Evolutionary conservation across 1,140 invertebrate species (phyloP), one percentile per base, ranked within the genome.

Genomic region (Bradysia coprophila): DNA sequence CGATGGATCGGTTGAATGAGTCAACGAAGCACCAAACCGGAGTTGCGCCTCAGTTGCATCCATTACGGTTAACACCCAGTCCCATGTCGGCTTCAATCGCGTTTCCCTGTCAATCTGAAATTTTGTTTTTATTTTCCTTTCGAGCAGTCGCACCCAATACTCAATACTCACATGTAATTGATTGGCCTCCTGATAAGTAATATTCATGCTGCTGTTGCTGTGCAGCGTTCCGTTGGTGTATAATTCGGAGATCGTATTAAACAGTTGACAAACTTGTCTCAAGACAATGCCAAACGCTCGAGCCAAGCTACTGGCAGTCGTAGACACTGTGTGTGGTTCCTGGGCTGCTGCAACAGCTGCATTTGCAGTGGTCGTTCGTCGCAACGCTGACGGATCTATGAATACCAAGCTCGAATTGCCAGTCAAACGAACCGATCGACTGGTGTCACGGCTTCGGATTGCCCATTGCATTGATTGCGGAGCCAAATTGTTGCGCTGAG

Each of bases 381-480:
- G 71, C 45, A 94, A 63, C 3, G 88, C 81, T 37, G 83, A 74
- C 1, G 90, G 88, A 64, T 96, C 92, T 50, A 96, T 93, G 61
- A 94, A 96, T 18, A 96, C 89, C 28, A 95, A 68, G 50, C 87
- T 89, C 48, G 80, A 86, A n/a, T 80, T 78, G 10, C 57, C 75
- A 21, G 78, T 71, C 23, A 83, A 68, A 4, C 79, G 66, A 18
- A 81, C 70, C 8, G 58, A 52, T 15, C 55, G 50, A 2, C 70
- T 70, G 8, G 71, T 65, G 51, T 76, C 82, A 31, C 84, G 66
- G 38, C 50, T 61, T 55, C 93, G 69, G 45, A 97, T 88, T 1
- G 92, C 93, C 92, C 93, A 96, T 61, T 96, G 91, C 86, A 97
- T 93, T 37, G 89, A 89, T 51, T 94, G 83, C 3, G 92, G 90